A percentile compares a stretch with the other conserved stretches of the same genome.
These are phyloP conservation scores for Adoxophyes honmai DNA, from an alignment of 1,140 invertebrate genomes.

Conservation along the genomic window DNA sequence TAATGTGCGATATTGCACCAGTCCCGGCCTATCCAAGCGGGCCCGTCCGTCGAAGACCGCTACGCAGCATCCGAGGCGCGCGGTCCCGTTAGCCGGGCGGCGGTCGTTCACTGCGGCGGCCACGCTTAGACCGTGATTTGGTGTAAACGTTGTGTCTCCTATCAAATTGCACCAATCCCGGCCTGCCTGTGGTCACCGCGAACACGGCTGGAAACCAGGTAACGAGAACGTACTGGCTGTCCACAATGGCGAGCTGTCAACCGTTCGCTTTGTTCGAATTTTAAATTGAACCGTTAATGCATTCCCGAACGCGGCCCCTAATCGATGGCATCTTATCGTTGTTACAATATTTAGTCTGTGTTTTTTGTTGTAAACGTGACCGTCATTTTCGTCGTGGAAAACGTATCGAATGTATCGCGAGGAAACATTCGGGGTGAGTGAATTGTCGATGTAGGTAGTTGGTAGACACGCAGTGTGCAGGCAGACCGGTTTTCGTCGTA, in stretches of 20 bases:
- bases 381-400: slow-evolving; percentile 13
- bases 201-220: slow-evolving; percentile 24
- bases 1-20: slow-evolving; percentile 71
- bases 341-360: slow-evolving; percentile 6
- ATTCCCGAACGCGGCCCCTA: background rate
- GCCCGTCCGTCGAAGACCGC: slow-evolving; percentile 67
- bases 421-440: slow-evolving; percentile 56
- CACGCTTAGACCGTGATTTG: slow-evolving; percentile 73
- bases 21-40: slow-evolving; percentile 75
- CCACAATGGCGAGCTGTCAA: background rate
- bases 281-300: slow-evolving; percentile 10
- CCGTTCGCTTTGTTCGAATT: slow-evolving; percentile 5
- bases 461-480: slow-evolving; percentile 38
- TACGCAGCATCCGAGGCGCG: slow-evolving; percentile 73
- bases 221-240: background rate
- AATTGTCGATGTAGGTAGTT: slow-evolving; percentile 55
- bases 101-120: slow-evolving; percentile 70
- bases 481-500: slow-evolving; percentile 61
- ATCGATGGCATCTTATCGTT: slow-evolving; percentile 2
- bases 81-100: slow-evolving; percentile 70
- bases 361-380: too few relatives aligned
- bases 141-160: slow-evolving; percentile 67
- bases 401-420: slow-evolving; percentile 43
- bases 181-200: slow-evolving; percentile 65
- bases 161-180: slow-evolving; percentile 75